Evolutionary conservation across 2,797 vertebrate genomes (phyloP), one percentile per base, ranked within the genome.

Genomic region (Caiman crocodilus): DNA sequence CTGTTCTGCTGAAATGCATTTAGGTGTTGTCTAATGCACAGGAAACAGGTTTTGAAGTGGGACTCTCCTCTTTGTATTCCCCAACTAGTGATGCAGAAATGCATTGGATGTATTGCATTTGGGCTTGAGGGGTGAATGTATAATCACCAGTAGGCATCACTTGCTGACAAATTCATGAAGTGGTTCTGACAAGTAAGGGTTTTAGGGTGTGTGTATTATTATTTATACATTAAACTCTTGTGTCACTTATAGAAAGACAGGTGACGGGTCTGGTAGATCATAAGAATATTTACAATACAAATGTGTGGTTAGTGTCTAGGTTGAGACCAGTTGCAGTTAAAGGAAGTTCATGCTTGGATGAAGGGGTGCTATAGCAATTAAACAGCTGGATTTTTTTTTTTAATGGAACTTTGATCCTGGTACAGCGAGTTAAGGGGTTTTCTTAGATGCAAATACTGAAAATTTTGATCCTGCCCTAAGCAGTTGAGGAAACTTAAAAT

Each of bases 41-140:
- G 74, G 83, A 87, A 55, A 23, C 69, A 83, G 76, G 18, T 59
- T 94, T 82, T 93, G 93, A 91, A 82, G 76, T 59, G 50, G 50
- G 26, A 30, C 23, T 58, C 35, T 79, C 21, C 7, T 86, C 79
- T 81, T 90, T 82, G 11, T 77, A 65, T 14, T 58, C 81, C 30
- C 35, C 56, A 91, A 88, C 86, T 94, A 73, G 35, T 96, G 85
- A 95, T 60, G 69, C 81, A 57, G 84, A 69, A 65, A 16, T 77
- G 50, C 1, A 42, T 95, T 88, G 85, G 82, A 82, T 79, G 2
- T 77, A 14, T 93, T 92, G 20, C 82, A 75, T 83, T 95, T 89
- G 79, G 81, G 81, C 63, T 90, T 63, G 82, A 86, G 86, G 83
- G 76, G 79, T 93, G 84, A 82, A 94, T 92, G 84, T 87, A 74